These are phyloP conservation scores for Haliclystus octoradiatus DNA, from an alignment of 30 jellyfish, hydroid and myxozoan species.

Conservation along the genomic window DNA sequence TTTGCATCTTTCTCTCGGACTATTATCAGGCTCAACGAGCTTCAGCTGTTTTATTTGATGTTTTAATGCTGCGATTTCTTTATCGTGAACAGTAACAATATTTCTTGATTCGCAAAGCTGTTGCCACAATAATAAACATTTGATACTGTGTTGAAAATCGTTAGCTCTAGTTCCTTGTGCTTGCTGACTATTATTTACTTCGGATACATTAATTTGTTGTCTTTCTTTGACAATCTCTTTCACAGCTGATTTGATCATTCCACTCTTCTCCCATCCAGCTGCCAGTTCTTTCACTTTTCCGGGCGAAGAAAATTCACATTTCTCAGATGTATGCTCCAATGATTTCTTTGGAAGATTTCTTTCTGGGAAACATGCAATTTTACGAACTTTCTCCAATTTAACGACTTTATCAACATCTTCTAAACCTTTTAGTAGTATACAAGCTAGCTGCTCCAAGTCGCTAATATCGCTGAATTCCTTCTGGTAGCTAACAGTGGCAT, in stretches of 20 bases:
- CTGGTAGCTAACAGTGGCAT: too few species aligned
- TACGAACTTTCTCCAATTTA: too few species aligned
- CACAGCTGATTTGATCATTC: conserved; percentile 25
- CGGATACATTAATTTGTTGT: conserved; percentile 30
- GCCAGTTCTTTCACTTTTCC: background rate
- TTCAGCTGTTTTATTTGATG: background rate
- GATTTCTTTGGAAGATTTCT: too few species aligned
- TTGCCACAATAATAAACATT: conserved; percentile 58
- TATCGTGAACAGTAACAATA: conserved; percentile 26
- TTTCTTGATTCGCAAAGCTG: conserved; percentile 54
- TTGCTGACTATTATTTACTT: conserved; percentile 8
- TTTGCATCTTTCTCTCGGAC: background rate
- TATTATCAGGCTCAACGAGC: background rate
- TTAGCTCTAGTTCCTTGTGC: conserved; percentile 8
- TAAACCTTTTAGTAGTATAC: too few species aligned
- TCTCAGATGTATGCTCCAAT: too few species aligned
- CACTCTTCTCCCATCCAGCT: background rate
- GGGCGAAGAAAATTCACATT: background rate
- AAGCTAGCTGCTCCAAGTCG: too few species aligned
- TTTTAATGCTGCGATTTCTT: conserved; percentile 4
- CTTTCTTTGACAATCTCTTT: conserved; percentile 45
- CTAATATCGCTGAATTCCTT: too few species aligned
- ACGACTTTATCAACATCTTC: too few species aligned
- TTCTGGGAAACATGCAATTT: too few species aligned
- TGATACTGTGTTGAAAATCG: conserved; percentile 36